Evolutionary conservation across 2,888 invertebrate genomes (phyloP).

Genomic region (Lordiphosa andalusiaca): DNA sequence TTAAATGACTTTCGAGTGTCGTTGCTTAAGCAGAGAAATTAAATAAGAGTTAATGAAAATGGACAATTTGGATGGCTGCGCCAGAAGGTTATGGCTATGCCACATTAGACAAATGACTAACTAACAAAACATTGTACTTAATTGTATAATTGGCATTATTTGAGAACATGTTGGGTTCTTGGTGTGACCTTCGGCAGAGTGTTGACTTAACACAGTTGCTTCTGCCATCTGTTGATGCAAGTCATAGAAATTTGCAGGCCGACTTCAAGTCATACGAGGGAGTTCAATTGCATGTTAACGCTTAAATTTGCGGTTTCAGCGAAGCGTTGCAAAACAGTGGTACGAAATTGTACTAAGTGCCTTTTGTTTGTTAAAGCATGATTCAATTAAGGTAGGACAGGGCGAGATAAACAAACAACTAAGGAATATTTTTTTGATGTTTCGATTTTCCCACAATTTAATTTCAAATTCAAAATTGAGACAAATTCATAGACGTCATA

Average conservation of each 20-base stretch:
- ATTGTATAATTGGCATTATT: slow-evolving; percentile 48
- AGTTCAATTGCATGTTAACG: slow-evolving; percentile 20
- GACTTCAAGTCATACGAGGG: slow-evolving; percentile 28
- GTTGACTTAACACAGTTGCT: slow-evolving; percentile 26
- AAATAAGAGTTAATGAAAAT: slow-evolving; percentile 6
- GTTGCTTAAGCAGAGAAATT: slow-evolving; percentile 26
- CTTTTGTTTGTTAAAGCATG: background rate
- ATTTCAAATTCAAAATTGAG: too few species aligned
- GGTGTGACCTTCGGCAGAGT: slow-evolving; percentile 38
- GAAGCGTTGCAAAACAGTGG: slow-evolving; percentile 3
- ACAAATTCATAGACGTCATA: too few species aligned
- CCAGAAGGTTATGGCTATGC: slow-evolving; percentile 17
- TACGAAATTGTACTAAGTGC: slow-evolving; percentile 11
- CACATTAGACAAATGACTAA: slow-evolving; percentile 8
- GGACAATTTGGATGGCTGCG: slow-evolving; percentile 5
- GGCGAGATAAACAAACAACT: too few species aligned
- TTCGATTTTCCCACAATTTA: too few species aligned
- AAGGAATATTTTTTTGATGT: too few species aligned
- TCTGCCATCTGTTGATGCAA: slow-evolving; percentile 19
- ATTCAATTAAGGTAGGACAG: too few species aligned
- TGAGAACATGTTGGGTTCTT: slow-evolving; percentile 54
- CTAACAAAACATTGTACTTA: slow-evolving; percentile 16
- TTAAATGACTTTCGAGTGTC: slow-evolving; percentile 15
- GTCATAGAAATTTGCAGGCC: slow-evolving; percentile 11
- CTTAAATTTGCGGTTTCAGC: slow-evolving; percentile 16